Conservation (phyloP, 1,140 invertebrate genomes). For the Zaprionus davidi region DNA sequence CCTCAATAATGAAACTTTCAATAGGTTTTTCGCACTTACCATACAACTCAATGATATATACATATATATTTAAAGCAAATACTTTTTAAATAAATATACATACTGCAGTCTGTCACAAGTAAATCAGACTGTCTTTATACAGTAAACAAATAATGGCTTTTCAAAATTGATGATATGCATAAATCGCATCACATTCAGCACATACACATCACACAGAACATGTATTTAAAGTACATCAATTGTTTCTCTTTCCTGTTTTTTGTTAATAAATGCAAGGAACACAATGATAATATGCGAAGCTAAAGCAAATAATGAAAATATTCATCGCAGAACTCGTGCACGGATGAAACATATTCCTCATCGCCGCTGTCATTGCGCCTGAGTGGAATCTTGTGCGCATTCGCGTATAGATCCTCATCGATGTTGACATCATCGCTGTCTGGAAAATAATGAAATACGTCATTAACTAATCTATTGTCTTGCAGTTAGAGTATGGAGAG, state of each 20-base stretch:
- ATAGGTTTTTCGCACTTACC: slow-evolving; percentile 39
- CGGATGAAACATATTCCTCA: slow-evolving; percentile 53
- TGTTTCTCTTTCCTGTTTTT: slow-evolving; percentile 6
- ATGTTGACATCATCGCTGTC: slow-evolving; percentile 62
- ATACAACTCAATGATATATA: slow-evolving; percentile 47
- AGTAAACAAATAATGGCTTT: slow-evolving; percentile 27
- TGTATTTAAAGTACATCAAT: slow-evolving; percentile 24
- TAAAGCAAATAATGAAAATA: slow-evolving; percentile 76
- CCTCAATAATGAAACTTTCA: slow-evolving; percentile 41
- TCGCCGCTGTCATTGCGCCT: slow-evolving; percentile 61
- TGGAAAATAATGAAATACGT: slow-evolving; percentile 16
- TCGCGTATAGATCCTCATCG: slow-evolving; percentile 75
- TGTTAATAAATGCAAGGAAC: slow-evolving; percentile 55
- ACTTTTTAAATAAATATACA: slow-evolving; percentile 67
- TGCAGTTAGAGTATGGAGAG: not conserved
- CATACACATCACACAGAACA: not conserved
- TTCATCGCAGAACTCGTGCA: slow-evolving; percentile 77
- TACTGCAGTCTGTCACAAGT: slow-evolving; percentile 39
- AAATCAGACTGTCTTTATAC: slow-evolving; percentile 37
- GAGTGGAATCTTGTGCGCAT: slow-evolving; percentile 76
- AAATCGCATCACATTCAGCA: not conserved
- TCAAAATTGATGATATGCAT: slow-evolving; percentile 9
- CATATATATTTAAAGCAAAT: slow-evolving; percentile 66
- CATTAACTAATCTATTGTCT: not conserved
- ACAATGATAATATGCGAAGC: slow-evolving; percentile 16